Evolutionary conservation across 2,888 invertebrate genomes (phyloP), one percentile per base, ranked within the genome.

Genomic region (Stenolophus ochropezus): DNA sequence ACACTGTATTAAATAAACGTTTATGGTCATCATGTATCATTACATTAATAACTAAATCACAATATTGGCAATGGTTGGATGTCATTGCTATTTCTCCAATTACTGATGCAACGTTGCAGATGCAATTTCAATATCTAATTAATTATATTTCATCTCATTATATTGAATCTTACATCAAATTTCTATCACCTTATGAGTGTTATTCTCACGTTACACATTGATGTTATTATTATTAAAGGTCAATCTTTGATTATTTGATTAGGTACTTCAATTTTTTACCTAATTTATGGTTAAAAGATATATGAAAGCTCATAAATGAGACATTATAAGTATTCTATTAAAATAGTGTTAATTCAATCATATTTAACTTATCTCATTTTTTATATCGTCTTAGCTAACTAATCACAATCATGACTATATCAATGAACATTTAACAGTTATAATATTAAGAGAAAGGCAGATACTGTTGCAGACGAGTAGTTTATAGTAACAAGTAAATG

Each of bases 41-140:
- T 56, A 56, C 6, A 21, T 11, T 56, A 56, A 21, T 56, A 56
- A 18, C 56, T 56, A 56, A 56, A 56, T 56, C 56, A 21, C 6
- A 56, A 56, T 56, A 56, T 56, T 56, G 56, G 8, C 11, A 56
- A 56, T 56, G 20, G 56, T 56, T 11, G 20, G 56, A 21, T 56
- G 20, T 56, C 56, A 56, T 56, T 8, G 4, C 11, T 56, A 5
- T 56, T 56, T 56, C 56, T 53, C 8, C 56, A 56, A 56, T 56
- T 56, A 56, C 20, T 20, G 20, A 56, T 56, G 56, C 56, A 56
- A 21, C 56, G 56, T 56, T 56, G 56, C 56, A 56, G 18, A 20
- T 56, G 11, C 11, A 56, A 18, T 56, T 56, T 56, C 56, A 56
- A 56, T 56, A 56, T 21, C 56, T 56, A 56, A 56, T 56, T 56